phyloP scores from a whole-genome alignment of 2,797 vertebrate genomes.

The Sylvilagus floridanus region DNA sequence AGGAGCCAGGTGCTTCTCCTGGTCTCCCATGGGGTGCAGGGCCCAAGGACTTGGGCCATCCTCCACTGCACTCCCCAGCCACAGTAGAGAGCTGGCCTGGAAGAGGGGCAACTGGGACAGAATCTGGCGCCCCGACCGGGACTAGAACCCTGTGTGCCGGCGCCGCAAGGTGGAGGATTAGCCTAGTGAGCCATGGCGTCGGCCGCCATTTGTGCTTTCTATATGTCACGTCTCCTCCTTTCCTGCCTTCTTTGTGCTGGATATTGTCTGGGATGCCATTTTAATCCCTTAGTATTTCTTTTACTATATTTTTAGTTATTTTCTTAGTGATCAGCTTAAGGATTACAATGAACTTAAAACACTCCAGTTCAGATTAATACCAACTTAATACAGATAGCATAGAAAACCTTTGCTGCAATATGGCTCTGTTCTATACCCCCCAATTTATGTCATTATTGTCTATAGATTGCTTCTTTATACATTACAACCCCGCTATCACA shows the following conservation, averaged over 20 bases:
- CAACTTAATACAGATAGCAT: neutral
- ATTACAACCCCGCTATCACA: neutral
- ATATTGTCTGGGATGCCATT: neutral
- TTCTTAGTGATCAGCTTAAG: neutral
- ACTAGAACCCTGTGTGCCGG: too few species aligned
- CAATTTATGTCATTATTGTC: neutral
- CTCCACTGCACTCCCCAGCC: too few species aligned
- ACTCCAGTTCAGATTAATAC: neutral
- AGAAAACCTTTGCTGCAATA: neutral
- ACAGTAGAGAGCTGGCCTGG: too few species aligned
- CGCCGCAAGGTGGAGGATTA: too few species aligned
- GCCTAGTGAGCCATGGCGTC: too few species aligned
- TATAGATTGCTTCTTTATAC: neutral
- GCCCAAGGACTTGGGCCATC: too few species aligned
- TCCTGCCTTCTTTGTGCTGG: neutral
- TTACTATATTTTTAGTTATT: neutral
- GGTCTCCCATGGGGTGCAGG: too few species aligned
- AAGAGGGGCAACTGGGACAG: too few species aligned
- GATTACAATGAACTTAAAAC: neutral
- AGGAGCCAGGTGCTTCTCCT: too few species aligned
- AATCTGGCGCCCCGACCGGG: too few species aligned
- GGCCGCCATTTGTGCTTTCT: neutral
- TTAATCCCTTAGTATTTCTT: neutral
- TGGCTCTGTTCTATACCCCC: neutral
- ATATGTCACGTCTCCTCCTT: neutral